phyloP scores from a whole-genome alignment of 2,113 vertebrate genomes.

The Limanda limanda region DNA sequence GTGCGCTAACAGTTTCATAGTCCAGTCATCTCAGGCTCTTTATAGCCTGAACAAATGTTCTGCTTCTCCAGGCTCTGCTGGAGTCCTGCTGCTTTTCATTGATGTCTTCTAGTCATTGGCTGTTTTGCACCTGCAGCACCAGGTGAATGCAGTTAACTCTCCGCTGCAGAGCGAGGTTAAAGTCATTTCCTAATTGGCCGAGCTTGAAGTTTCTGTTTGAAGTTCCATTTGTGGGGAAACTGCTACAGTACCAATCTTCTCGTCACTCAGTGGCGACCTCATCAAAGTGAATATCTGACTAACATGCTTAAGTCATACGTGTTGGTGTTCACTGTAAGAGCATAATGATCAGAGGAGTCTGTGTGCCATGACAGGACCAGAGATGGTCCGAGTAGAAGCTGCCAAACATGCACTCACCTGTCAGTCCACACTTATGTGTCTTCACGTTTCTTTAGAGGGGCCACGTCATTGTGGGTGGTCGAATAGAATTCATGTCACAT shows the following conservation, averaged over 20 bases:
- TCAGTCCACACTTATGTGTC: conserved; percentile 27
- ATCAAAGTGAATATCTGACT: conserved; percentile 58
- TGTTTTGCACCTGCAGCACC: conserved; percentile 47
- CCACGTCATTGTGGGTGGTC: conserved; percentile 3
- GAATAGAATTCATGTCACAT: conserved; percentile 14
- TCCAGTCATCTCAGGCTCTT: background rate
- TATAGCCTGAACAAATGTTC: background rate
- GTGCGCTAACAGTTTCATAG: background rate
- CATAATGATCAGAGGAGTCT: conserved; percentile 28
- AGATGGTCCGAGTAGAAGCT: conserved; percentile 23
- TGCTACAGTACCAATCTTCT: conserved; percentile 37
- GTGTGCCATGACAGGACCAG: conserved; percentile 32
- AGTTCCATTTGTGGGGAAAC: conserved; percentile 41
- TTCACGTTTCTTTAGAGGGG: conserved; percentile 1
- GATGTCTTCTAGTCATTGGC: conserved; percentile 1
- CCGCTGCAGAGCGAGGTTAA: conserved; percentile 29
- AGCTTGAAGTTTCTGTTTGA: conserved; percentile 53
- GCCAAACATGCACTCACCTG: conserved; percentile 27
- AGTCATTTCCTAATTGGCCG: conserved; percentile 52
- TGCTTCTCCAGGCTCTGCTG: background rate
- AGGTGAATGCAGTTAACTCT: conserved; percentile 53
- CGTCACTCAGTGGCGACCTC: conserved; percentile 45
- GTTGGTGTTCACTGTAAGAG: conserved; percentile 29
- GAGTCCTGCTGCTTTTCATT: conserved; percentile 32
- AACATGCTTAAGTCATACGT: conserved; percentile 31